Base-by-base conservation (phyloP, 2,113 vertebrate species). In the Aix galericulata region DNA sequence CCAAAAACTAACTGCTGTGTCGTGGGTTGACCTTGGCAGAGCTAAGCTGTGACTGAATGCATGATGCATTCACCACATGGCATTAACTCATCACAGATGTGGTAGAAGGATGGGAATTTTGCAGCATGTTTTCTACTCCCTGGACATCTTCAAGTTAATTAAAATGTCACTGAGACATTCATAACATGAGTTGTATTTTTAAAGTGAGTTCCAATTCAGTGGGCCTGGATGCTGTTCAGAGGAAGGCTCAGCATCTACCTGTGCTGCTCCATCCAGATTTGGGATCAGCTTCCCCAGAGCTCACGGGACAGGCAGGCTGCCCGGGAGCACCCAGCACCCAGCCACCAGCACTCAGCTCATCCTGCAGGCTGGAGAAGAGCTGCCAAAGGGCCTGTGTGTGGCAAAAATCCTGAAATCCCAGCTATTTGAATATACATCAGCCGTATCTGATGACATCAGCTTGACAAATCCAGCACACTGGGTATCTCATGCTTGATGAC, bases 11-110 rank as follows among this genome's bases (percentile, higher is more conserved):
- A 46, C 25, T 66, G 84, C 40, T 63, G 21, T 17, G 1, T 4
- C 0, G 4, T 90, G 92, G 85, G 85, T 8, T 93, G 88, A 82
- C 88, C 94, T 75, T 3, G 5, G 25, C 4, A 86, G 86, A 63
- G 93, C 75, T 13, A 68, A 81, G 59, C 69, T 18, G 22, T 22
- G 86, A 74, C 68, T 20, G 46, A 53, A 50, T 3, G 58, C 0
- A 0, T 48, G 25, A 13, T 13, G 64, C 25, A 25, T 9, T 14
- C 11, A 56, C 55, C 92, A 81, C 36, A 11, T 34, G 77, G 69
- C 74, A 66, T 64, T 56, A 89, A 91, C 58, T 84, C 86, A 60
- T n/a, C 80, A 11, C 88, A 79, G 88, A 84, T 75, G 91, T 67
- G 95, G 17, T 58, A 60, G 56, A 59, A 80, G 46, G 20, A 64